These are phyloP conservation scores for Trypoxylus dichotomus DNA, from an alignment of 1,140 invertebrate species.

Conservation along the genomic window DNA sequence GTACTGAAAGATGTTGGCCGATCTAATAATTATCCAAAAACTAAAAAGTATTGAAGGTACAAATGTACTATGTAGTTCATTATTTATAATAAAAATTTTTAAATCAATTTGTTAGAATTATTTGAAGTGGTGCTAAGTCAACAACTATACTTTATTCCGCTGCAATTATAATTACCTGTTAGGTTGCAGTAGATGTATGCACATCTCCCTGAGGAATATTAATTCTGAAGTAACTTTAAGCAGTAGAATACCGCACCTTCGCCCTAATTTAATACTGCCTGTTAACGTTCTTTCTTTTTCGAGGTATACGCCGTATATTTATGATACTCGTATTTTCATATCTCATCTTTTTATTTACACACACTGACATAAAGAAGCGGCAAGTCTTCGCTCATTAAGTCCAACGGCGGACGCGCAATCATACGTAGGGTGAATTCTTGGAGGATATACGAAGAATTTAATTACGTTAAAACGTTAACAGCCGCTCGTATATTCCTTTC, in stretches of 20 bases:
- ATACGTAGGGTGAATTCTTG: slow-evolving; percentile 4
- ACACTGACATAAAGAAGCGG: background rate
- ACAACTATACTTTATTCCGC: too few species aligned
- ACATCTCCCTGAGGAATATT: background rate
- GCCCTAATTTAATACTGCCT: background rate
- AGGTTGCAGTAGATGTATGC: too few species aligned
- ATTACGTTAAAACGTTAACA: slow-evolving; percentile 11
- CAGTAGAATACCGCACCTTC: background rate
- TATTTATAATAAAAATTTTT: too few species aligned
- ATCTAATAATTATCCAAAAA: too few species aligned
- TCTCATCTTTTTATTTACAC: background rate
- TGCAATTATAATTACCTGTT: too few species aligned
- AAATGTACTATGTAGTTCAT: too few species aligned
- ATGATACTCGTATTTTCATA: slow-evolving; percentile 3
- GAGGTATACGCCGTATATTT: background rate
- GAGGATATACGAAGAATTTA: slow-evolving; percentile 4
- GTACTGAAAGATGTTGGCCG: too few species aligned
- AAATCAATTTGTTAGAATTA: too few species aligned
- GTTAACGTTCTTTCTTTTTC: background rate
- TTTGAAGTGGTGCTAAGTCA: too few species aligned
- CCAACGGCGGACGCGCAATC: background rate
- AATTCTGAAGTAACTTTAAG: background rate
- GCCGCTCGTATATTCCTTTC: background rate
- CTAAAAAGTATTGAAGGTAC: too few species aligned
- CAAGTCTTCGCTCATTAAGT: slow-evolving; percentile 11